Percentiles rank a stretch among this genome's conserved stretches.
Conservation (phyloP, 2,888 invertebrate genomes). For the Ceramica pisi region DNA sequence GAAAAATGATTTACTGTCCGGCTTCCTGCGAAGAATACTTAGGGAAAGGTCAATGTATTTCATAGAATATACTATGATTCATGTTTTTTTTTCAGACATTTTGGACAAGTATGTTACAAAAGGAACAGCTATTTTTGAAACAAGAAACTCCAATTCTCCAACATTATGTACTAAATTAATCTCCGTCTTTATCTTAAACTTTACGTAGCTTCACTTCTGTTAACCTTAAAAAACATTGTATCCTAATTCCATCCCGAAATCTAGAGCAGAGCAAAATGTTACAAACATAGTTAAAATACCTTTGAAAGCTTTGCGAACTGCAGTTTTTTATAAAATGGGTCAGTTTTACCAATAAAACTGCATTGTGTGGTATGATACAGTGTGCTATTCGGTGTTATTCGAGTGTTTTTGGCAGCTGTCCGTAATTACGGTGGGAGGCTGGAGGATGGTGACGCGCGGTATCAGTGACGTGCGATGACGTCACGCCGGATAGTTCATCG, state of each 20-base stretch:
- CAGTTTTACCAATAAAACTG: constrained; percentile 54
- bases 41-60: neutral
- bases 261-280: constrained; percentile 30
- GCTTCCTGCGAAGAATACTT: neutral
- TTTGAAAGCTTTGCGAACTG: constrained; percentile 31
- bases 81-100: neutral
- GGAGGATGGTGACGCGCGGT: constrained; percentile 42
- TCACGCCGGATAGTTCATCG: constrained; percentile 68
- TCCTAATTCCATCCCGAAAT: constrained; percentile 33
- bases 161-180: constrained; percentile 39
- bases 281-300: constrained; percentile 29
- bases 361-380: constrained; percentile 34
- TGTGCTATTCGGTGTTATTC: constrained; percentile 12
- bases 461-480: constrained; percentile 66
- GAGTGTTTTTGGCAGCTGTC: constrained; percentile 57
- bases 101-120: neutral
- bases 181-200: constrained; percentile 22
- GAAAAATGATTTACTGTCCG: neutral
- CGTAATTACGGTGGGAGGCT: constrained; percentile 40
- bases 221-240: constrained; percentile 49
- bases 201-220: constrained; percentile 27
- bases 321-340: constrained; percentile 53
- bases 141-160: neutral
- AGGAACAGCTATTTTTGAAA: constrained; percentile 5
- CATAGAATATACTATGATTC: neutral